phyloP scores from a whole-genome alignment of 2,888 invertebrate genomes.

The Dasysyrphus tricinctus region DNA sequence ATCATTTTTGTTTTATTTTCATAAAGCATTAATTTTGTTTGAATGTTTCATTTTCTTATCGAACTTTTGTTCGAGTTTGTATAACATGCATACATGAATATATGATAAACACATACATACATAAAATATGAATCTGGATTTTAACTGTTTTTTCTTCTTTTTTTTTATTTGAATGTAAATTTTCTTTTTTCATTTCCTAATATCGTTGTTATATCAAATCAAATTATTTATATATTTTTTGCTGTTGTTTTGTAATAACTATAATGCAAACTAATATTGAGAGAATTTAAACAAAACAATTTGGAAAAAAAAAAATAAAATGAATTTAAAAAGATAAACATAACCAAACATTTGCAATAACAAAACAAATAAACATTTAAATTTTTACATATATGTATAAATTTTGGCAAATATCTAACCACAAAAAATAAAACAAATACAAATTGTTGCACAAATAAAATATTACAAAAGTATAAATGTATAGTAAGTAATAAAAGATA shows the following conservation, averaged over 20 bases:
- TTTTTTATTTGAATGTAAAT: slow-evolving; percentile 4
- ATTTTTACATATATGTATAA: background rate
- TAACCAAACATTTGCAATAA: slow-evolving; percentile 49
- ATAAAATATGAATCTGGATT: slow-evolving; percentile 62
- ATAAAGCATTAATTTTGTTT: slow-evolving; percentile 70
- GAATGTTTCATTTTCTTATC: slow-evolving; percentile 44
- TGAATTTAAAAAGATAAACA: slow-evolving; percentile 28
- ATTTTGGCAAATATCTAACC: slow-evolving; percentile 38
- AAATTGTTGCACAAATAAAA: slow-evolving; percentile 59
- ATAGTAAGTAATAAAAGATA: slow-evolving; percentile 44
- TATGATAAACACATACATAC: slow-evolving; percentile 41
- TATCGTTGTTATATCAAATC: slow-evolving; percentile 74
- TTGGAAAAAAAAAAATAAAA: slow-evolving; percentile 25
- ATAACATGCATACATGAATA: slow-evolving; percentile 45
- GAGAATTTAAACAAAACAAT: slow-evolving; percentile 36
- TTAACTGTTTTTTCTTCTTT: slow-evolving; percentile 42
- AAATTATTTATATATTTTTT: slow-evolving; percentile 20
- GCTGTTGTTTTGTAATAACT: slow-evolving; percentile 28
- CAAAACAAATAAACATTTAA: slow-evolving; percentile 27
- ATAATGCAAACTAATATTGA: slow-evolving; percentile 31
- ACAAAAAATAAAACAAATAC: slow-evolving; percentile 26
- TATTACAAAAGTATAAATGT: slow-evolving; percentile 52
- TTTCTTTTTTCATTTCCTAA: slow-evolving; percentile 55
- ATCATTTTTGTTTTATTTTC: slow-evolving; percentile 72
- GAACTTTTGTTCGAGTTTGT: slow-evolving; percentile 39